phyloP scores from a whole-genome alignment of 2,113 vertebrate genomes.

The Gymnobelideus leadbeateri region DNA sequence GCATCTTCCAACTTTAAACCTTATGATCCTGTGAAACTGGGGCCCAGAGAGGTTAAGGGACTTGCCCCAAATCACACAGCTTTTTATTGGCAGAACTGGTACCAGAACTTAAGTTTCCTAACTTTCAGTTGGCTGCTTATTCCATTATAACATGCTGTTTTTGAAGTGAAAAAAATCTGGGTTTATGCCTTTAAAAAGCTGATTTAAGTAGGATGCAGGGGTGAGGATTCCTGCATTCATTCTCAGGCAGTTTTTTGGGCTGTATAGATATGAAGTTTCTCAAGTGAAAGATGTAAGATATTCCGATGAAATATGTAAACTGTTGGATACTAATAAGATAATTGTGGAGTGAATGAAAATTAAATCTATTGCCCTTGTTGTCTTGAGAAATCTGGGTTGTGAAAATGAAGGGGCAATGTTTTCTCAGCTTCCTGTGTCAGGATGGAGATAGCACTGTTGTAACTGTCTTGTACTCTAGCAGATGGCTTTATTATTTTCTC shows the following conservation, averaged over 20 bases:
- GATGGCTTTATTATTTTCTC: neutral
- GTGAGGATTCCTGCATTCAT: neutral
- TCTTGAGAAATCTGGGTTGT: neutral
- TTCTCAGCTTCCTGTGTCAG: conserved; percentile 17
- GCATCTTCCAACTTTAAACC: neutral
- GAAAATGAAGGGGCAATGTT: neutral
- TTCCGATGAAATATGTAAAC: conserved; percentile 23
- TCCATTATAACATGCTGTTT: neutral
- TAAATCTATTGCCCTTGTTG: neutral
- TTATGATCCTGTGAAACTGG: neutral
- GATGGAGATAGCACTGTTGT: neutral
- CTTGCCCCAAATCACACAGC: neutral
- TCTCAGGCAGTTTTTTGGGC: neutral
- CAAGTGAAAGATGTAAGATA: neutral
- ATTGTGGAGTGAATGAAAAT: neutral
- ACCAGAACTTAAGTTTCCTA: neutral
- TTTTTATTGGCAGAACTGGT: neutral
- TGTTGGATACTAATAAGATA: conserved; percentile 18
- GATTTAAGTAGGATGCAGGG: neutral
- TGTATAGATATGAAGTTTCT: neutral
- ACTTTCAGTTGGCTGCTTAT: neutral
- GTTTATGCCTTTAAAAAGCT: neutral
- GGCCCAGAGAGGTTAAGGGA: neutral
- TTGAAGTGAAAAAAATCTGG: neutral
- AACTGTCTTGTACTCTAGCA: neutral